Evolutionary conservation across 2,888 invertebrate genomes (phyloP).

Genomic region (Drosophila crucigera): DNA sequence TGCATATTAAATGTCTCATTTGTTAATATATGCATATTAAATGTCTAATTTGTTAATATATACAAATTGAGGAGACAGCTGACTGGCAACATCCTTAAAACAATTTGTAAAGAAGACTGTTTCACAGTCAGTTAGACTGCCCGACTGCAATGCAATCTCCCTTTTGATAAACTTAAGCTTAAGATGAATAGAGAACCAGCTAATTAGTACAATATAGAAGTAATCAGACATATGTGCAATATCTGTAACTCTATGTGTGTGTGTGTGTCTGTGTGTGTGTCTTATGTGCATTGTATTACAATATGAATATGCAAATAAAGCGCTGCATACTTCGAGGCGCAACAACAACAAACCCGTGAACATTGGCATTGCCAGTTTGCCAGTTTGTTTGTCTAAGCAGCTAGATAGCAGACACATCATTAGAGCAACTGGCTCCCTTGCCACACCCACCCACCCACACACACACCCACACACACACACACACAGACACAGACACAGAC

Average conservation of each 20-base stretch:
- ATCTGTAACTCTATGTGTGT: background rate
- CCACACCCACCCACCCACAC: background rate
- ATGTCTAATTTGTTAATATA: background rate
- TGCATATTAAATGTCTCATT: background rate
- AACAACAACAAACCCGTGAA: slow-evolving; percentile 29
- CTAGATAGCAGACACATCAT: slow-evolving; percentile 51
- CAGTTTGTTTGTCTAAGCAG: slow-evolving; percentile 68
- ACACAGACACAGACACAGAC: background rate
- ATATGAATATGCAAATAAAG: slow-evolving; percentile 76
- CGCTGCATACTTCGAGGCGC: slow-evolving; percentile 54
- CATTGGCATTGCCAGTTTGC: slow-evolving; percentile 16
- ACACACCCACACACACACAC: background rate
- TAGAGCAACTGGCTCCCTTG: slow-evolving; percentile 38
- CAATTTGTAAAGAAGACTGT: background rate
- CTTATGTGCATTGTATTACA: slow-evolving; percentile 13
- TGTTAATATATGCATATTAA: background rate
- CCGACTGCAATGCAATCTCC: background rate
- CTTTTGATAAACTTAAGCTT: background rate
- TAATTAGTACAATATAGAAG: background rate
- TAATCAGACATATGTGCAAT: background rate
- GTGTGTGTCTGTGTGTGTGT: background rate
- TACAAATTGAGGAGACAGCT: background rate
- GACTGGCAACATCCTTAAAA: background rate
- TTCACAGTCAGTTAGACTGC: background rate
- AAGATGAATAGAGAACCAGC: background rate